Percentiles rank a stretch among this genome's conserved stretches.
phyloP scores from a whole-genome alignment of 2,113 vertebrate genomes.

The Chrysochloris asiatica region DNA sequence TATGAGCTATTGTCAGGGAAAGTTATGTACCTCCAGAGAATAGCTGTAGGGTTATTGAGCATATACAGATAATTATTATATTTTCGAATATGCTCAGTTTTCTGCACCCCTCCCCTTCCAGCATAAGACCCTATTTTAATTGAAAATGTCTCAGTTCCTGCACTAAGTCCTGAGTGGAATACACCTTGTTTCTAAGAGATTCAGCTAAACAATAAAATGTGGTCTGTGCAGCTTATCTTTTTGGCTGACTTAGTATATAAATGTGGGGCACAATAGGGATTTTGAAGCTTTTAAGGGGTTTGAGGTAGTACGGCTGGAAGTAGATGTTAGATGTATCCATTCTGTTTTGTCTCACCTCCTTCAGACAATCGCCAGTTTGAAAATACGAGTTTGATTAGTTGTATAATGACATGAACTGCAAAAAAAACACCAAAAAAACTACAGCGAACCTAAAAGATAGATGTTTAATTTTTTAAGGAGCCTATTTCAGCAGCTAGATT shows the following conservation, averaged over 20 bases:
- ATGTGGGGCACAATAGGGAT: not conserved
- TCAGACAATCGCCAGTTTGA: slow-evolving; percentile 8
- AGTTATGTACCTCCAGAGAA: slow-evolving; percentile 52
- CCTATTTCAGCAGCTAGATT: slow-evolving; percentile 51
- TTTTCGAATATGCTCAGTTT: not conserved
- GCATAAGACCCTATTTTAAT: not conserved
- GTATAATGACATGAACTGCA: slow-evolving; percentile 14
- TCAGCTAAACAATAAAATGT: not conserved
- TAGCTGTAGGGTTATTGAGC: not conserved
- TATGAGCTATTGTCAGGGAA: not conserved
- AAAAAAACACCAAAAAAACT: too few relatives aligned
- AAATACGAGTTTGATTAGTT: slow-evolving; percentile 55
- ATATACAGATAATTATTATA: not conserved
- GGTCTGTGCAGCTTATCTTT: not conserved
- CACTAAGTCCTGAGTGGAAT: not conserved
- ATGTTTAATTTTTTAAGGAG: slow-evolving; percentile 64
- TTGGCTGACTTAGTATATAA: not conserved
- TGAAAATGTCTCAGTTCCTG: slow-evolving; percentile 33
- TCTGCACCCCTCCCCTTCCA: not conserved
- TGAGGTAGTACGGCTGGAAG: not conserved
- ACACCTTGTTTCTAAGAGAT: slow-evolving; percentile 7
- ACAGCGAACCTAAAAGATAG: slow-evolving; percentile 50
- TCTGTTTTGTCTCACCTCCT: slow-evolving; percentile 22
- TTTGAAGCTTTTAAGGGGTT: not conserved
- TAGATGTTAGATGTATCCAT: not conserved